Evolutionary conservation across 2,113 vertebrate species (phyloP).

Genomic region (Coregonus clupeaformis): DNA sequence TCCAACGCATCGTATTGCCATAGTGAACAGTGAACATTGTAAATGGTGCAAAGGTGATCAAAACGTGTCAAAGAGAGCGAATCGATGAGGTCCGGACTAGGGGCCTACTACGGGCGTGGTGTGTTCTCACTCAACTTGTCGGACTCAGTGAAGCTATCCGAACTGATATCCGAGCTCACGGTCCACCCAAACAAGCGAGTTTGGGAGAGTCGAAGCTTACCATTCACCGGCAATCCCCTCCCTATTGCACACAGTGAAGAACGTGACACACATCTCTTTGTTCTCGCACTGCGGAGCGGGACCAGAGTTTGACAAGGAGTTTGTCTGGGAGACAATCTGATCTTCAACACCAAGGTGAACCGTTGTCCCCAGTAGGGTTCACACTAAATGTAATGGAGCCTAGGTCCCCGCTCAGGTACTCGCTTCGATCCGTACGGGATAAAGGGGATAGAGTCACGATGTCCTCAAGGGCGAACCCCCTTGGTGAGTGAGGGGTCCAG

Average conservation of each 20-base stretch:
- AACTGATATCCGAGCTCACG: background rate
- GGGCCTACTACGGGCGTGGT: background rate
- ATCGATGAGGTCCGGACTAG: background rate
- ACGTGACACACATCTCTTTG: constrained; percentile 3
- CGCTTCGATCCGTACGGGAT: too few species aligned
- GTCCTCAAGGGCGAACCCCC: background rate
- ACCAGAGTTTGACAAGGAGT: background rate
- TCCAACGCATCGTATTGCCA: background rate
- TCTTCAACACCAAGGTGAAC: constrained; percentile 2
- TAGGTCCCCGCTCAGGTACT: background rate
- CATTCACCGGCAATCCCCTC: background rate
- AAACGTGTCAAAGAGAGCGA: background rate
- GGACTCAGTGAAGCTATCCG: constrained; percentile 2
- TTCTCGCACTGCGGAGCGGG: background rate
- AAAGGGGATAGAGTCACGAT: background rate
- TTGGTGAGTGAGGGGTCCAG: background rate
- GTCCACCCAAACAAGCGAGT: constrained; percentile 4
- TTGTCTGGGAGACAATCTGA: too few species aligned
- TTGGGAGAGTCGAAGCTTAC: background rate
- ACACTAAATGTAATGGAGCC: background rate
- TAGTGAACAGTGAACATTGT: background rate
- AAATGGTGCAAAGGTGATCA: background rate
- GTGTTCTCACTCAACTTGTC: background rate
- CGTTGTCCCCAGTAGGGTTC: background rate
- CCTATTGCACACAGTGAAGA: constrained; percentile 9